Evolutionary conservation across 2,797 vertebrate species (phyloP), one percentile per base, ranked within the genome.

Genomic region (Prunella strophiata): DNA sequence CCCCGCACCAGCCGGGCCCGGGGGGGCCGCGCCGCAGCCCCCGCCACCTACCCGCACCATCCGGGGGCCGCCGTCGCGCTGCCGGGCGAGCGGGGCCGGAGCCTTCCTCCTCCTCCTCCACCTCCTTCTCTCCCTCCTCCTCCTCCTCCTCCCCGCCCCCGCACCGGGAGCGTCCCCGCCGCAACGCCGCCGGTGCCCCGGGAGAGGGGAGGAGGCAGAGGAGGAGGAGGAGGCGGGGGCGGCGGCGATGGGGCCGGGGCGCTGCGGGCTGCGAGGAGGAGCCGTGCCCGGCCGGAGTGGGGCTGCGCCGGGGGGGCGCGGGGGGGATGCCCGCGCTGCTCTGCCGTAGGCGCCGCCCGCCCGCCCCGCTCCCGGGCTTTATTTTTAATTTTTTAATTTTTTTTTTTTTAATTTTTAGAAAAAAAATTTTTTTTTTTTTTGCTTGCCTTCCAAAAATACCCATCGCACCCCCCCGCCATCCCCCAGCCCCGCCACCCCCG

Each of bases 201-300:
- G 92, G 79, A 75, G 74, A 90, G 63, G 79, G 84, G 78, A 87
- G 82, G 78, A 83, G 84, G 88, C 62, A 57, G 79, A 45, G 72
- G 77, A 51, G 82, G 86, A 42, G 68, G 79, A 48, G 59, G 80
- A 32, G 59, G 80, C n/a, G 57, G 89, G 38, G 90, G 66, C 22
- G 84, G 88, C 26, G 61, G 87, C 84, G 84, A 84, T 87, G 91
- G 83, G 78, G 80, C 42, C 70, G 58, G 81, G 75, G 86, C 70
- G 63, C 70, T 79, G 75, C 63, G 68, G 81, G 71, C 91, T 85
- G 81, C 91, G 65, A 85, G 80, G 86, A 89, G 91, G 86, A 89
- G 75, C 91, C 58, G 70, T 75, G 76, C 81, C 81, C 52, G 91
- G 57, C 86, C 91, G 55, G 91, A 89, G 86, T 43, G 29, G 86